Base-by-base conservation (phyloP, 2,113 vertebrate species). In the Catharus minimus region DNA sequence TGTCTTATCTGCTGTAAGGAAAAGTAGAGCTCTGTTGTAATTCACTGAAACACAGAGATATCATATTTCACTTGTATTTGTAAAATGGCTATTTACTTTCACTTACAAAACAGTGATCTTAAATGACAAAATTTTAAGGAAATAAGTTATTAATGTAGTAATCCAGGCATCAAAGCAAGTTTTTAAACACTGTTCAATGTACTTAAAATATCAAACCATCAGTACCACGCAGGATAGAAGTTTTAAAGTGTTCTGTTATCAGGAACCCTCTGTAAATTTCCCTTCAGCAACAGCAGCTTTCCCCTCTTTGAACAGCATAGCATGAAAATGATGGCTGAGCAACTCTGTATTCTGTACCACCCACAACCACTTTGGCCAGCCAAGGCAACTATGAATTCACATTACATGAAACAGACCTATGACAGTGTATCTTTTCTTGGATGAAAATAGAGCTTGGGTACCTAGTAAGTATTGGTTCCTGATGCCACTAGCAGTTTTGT, bases 1-100 rank as follows among this genome's bases (percentile, higher is more conserved):
- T 77, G 83, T 88, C 88, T 92, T 88, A 91, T 88, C 88, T 80
- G 85, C 75, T 86, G 21, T 3, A 82, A 55, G 72, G 39, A 66
- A 87, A 92, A 79, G 50, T 78, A 93, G 38, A 91, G 43, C 50
- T 93, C 57, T 89, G 67, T 24, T 65, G 79, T 69, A 89, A 89
- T 60, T 77, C 82, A 74, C 43, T 80, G 82, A 92, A 86, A 67
- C 72, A 77, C 55, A 60, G 39, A 0, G 0, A n/a, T 69, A 86
- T 69, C 47, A 19, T 15, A 36, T 92, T 92, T 88, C 53, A 18
- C 18, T 58, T 26, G 2, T 4, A 22, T 55, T 62, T 77, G 53
- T 44, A 49, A 87, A 82, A 68, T 0, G 11, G 33, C 36, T 65
- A 33, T 79, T 90, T 86, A 43, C 57, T 49, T 83, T 47, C 68